Base-by-base conservation (phyloP, 2,888 invertebrate species). In the Drosophila buzzatii region DNA sequence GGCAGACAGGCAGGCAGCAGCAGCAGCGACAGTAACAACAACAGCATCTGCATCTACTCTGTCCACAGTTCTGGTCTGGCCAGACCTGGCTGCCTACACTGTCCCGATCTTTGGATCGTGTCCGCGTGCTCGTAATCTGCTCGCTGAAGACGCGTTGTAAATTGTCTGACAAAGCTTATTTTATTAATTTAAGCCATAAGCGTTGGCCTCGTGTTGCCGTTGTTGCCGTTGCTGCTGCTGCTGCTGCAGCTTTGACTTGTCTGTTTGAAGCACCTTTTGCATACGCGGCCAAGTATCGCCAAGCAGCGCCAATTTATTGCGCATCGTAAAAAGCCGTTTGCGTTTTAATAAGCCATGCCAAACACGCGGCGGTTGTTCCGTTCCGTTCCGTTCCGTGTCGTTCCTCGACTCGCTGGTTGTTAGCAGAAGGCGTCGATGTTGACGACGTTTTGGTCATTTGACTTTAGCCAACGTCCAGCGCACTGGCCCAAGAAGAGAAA, bases 91-190 rank as follows among this genome's bases (percentile, higher is more conserved):
- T 49, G 44, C 53, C 60, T 35, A 23, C 59, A 47, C 63, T 45
- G 35, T 12, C 14, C 41, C 51, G 59, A 18, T 60, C 55, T 63
- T 39, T 53, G 79, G 66, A 80, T 76, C 77, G 77, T 84, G 81
- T 77, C 80, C 76, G 78, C 76, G 86, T 81, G 88, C 86, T 90
- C 87, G 81, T 90, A 91, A 90, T 91, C 90, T 91, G 91, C 89
- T 84, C 83, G 90, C 89, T 90, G 90, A 90, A 91, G 89, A 91
- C 91, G 90, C 90, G 90, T 90, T 90, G 91, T 90, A 89, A 90
- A 90, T 90, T 89, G 89, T 83, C 91, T 90, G 90, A 90, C 90
- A 90, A 90, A 90, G 90, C 91, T 91, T 91, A 90, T 90, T 90
- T 90, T 90, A 90, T 91, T 90, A 91, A 90, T 89, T 90, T 88